Base-by-base conservation (phyloP, 2,797 vertebrate genomes). In the Erithacus rubecula region DNA sequence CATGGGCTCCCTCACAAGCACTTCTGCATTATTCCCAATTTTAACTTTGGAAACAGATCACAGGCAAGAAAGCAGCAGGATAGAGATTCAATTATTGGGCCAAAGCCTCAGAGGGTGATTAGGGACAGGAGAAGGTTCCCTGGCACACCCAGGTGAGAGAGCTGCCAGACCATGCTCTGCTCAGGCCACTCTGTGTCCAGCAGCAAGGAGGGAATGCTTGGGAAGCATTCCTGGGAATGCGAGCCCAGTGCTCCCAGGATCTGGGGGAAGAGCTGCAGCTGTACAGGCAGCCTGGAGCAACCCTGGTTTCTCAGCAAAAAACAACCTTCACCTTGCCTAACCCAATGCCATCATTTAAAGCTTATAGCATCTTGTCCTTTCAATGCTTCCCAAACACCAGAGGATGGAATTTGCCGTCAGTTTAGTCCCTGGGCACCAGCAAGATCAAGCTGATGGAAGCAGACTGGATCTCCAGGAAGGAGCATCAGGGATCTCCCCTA, bases 201-300 rank as follows among this genome's bases (percentile, higher is more conserved):
- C 24, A 51, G 58, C 12, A 1, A 26, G n/a, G 23, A 62, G 30
- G 12, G 14, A 30, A 53, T 2, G 4, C 16, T 11, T 10, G 32
- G 59, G 39, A 68, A 49, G 55, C 32, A 21, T 30, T 22, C 15
- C 59, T 17, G 52, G 56, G 30, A 65, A 72, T 15, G n/a, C n/a
- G 49, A 7, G 18, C 64, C 10, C 18, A 39, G 7, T 2, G 0
- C 14, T 59, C 32, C 55, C 34, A 63, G 14, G 7, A 36, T 4
- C 3, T 52, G 5, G 15, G n/a, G 15, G 13, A 58, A 59, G 47
- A 52, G 34, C 11, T 4, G 1, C 5, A 1, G n/a, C n/a, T 24
- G 37, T 65, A 64, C 0, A 0, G 34, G 55, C 46, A 86, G 77
- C n/a, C 30, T 47, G 30, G 65, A 59, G 37, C 43, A 79, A 1